Base-by-base conservation (phyloP, 2,113 vertebrate species). In the Phaethornis superciliosus region DNA sequence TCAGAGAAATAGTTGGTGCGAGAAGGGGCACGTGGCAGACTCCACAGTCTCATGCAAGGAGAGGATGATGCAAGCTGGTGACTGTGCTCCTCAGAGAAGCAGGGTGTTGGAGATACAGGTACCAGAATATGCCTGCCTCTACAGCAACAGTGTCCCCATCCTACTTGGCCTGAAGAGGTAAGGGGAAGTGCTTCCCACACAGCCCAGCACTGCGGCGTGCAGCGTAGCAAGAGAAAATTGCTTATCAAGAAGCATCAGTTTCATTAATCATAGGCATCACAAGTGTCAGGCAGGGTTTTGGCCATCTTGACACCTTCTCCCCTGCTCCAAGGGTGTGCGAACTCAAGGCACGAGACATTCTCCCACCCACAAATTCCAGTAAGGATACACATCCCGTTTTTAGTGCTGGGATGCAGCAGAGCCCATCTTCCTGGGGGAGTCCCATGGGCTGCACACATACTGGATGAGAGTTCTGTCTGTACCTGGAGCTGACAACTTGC, bases 391-490 rank as follows among this genome's bases (percentile, higher is more conserved):
- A 78, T 63, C 32, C 28, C 15, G 1, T 42, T 78, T 30, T 28
- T 32, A 32, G 42, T 11, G 44, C 9, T 0, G 2, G 46, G 28
- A 17, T 77, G 58, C 59, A 58, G 46, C 26, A 80, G 44, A 85
- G 35, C 19, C 47, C 28, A 20, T 9, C 17, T 6, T 20, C 54
- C 7, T 4, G 1, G 10, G 11, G 12, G 10, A 81, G n/a, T 4
- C 51, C 30, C 16, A 42, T 37, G 26, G 47, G 13, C 35, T 64
- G 27, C 12, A 21, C 51, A 56, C 23, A 21, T 23, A 44, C 20
- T 16, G 33, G 60, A 51, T 18, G 11, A 0, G 0, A 83, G 22
- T 33, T 0, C 0, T 5, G 7, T 14, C 2, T 1, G 5, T 19
- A 62, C 27, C 30, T 49, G 28, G 24, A 56, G 44, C 0, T 40